Percentiles rank a stretch among this genome's conserved stretches.
These are phyloP conservation scores for Microctenopoma steveboyesi DNA, from an alignment of 2,797 vertebrate genomes.

Conservation along the genomic window DNA sequence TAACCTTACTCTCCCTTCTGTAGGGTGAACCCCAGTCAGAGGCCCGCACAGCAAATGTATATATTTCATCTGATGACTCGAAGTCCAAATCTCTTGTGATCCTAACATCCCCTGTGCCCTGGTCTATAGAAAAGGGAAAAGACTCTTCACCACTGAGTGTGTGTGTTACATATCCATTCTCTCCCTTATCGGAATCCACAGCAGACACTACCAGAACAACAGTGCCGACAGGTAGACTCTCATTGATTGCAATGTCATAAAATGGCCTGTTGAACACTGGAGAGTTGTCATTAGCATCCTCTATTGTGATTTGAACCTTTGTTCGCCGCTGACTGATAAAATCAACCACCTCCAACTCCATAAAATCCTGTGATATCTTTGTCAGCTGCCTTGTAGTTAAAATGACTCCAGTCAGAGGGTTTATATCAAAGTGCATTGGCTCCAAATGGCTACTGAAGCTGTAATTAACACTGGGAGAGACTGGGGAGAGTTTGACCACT, in stretches of 20 bases:
- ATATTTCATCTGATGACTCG: conserved; percentile 91
- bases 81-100: conserved; percentile 91
- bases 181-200: conserved; percentile 90
- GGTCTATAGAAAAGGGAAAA: conserved; percentile 91
- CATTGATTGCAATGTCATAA: conserved; percentile 89
- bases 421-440: conserved; percentile 88
- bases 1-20: conserved; percentile 92
- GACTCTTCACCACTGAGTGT: conserved; percentile 86
- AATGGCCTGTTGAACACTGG: conserved; percentile 89
- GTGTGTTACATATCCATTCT: conserved; percentile 93
- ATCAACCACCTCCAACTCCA: conserved; percentile 91
- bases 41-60: conserved; percentile 89
- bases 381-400: conserved; percentile 86
- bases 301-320: conserved; percentile 87
- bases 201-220: conserved; percentile 88
- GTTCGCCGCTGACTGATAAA: conserved; percentile 85
- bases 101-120: conserved; percentile 88
- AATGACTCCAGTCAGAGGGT: conserved; percentile 91
- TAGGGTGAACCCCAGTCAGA: conserved; percentile 97
- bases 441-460: conserved; percentile 84
- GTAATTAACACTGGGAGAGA: conserved; percentile 87
- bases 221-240: conserved; percentile 88
- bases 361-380: conserved; percentile 82
- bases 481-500: conserved; percentile 87
- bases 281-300: conserved; percentile 90